Conservation (phyloP, 2,888 invertebrate species). For the Pocota personata region DNA sequence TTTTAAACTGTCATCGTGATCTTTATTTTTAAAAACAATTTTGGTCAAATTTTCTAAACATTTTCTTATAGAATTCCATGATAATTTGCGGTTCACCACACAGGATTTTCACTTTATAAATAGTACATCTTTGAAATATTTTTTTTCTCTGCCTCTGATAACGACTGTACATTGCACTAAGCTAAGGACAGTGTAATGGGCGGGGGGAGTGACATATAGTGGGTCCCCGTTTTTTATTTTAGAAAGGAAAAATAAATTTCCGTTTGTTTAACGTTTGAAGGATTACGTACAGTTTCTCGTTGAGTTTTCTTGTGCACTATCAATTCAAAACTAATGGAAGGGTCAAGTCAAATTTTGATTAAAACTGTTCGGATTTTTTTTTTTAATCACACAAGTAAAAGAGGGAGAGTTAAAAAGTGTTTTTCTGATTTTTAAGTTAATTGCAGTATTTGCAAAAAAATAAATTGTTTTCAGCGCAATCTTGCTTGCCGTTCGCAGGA, state of each 20-base stretch:
- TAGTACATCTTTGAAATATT: not conserved
- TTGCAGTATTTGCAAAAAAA: not conserved
- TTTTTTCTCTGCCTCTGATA: not conserved
- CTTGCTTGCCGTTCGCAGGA: not conserved
- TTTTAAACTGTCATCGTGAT: conserved; percentile 5
- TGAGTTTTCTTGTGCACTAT: not conserved
- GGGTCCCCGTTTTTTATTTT: not conserved
- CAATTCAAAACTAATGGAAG: not conserved
- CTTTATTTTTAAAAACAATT: not conserved
- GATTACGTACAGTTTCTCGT: conserved; percentile 28
- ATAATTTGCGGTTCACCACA: conserved; percentile 27
- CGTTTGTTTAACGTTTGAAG: not conserved
- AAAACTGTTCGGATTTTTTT: not conserved
- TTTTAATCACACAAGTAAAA: not conserved
- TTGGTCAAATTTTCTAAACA: not conserved
- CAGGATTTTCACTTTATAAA: conserved; percentile 23
- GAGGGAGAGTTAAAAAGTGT: not conserved
- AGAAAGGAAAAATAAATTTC: not conserved
- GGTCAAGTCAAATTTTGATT: not conserved
- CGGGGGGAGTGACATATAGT: not conserved
- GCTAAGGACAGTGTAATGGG: not conserved
- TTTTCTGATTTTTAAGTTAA: not conserved
- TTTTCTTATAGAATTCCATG: conserved; percentile 2
- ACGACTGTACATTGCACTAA: not conserved
- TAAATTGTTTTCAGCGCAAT: not conserved